A percentile compares a stretch with the other conserved stretches of the same genome.
phyloP scores from a whole-genome alignment of 2,113 vertebrate genomes.

The Oncorhynchus kisutch region DNA sequence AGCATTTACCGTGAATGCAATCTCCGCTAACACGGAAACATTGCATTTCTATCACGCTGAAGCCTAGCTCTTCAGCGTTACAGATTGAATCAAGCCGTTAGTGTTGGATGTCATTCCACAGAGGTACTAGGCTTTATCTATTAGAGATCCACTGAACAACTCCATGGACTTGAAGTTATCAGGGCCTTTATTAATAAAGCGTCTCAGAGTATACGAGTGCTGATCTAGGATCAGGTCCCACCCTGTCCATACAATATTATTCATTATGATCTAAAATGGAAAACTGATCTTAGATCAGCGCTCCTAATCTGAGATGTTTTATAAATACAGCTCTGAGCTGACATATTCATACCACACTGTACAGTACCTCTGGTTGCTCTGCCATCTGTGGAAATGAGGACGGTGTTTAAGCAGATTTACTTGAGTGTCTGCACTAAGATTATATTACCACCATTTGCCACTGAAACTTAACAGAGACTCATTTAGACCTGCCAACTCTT shows the following conservation, averaged over 20 bases:
- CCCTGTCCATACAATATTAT: too few relatives aligned
- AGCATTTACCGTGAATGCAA: too few relatives aligned
- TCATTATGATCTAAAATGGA: not conserved
- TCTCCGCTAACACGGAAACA: too few relatives aligned
- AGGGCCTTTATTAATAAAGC: too few relatives aligned
- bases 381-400: constrained; percentile 26
- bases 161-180: too few relatives aligned
- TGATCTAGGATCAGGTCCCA: too few relatives aligned
- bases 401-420: constrained; percentile 47
- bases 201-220: too few relatives aligned
- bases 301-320: not conserved
- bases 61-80: too few relatives aligned
- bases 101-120: not conserved
- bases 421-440: constrained; percentile 43
- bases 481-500: constrained; percentile 23
- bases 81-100: too few relatives aligned
- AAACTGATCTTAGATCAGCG: not conserved
- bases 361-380: constrained; percentile 2
- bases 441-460: constrained; percentile 51
- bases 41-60: too few relatives aligned
- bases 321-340: constrained; percentile 1
- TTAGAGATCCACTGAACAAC: not conserved
- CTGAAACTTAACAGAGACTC: not conserved
- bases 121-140: not conserved
- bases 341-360: constrained; percentile 6